Conservation (phyloP, 1,140 invertebrate genomes). For the Scylla paramamosain region DNA sequence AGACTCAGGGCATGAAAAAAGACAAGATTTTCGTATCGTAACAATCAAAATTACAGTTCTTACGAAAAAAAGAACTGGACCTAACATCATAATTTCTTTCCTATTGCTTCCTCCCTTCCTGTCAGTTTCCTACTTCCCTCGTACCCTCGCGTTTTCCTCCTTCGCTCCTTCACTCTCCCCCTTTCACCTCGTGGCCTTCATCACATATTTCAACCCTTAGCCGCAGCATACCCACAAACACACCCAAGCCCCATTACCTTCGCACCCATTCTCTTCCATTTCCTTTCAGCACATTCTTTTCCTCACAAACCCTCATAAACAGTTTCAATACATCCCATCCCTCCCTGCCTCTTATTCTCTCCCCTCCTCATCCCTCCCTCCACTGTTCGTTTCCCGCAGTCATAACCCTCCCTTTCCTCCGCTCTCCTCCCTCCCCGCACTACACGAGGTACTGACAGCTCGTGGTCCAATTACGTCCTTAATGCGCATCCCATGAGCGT, state of each 20-base stretch:
- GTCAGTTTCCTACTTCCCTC: not conserved
- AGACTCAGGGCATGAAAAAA: no score
- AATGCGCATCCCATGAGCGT: slow-evolving; percentile 29
- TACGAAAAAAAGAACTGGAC: no score
- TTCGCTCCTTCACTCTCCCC: not conserved
- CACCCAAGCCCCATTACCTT: not conserved
- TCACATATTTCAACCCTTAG: not conserved
- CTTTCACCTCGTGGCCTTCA: not conserved
- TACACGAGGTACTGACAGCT: not conserved
- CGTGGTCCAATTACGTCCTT: not conserved
- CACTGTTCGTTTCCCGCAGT: not conserved
- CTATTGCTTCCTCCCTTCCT: not conserved
- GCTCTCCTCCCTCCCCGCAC: not conserved
- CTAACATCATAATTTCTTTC: no score
- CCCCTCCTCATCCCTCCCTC: not conserved
- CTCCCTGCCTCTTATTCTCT: not conserved
- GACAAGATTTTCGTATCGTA: no score
- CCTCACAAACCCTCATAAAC: slow-evolving; percentile 13
- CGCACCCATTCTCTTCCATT: slow-evolving; percentile 19
- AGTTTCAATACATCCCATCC: not conserved
- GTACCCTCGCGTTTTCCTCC: not conserved
- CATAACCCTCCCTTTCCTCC: not conserved
- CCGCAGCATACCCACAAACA: not conserved
- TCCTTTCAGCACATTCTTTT: slow-evolving; percentile 14
- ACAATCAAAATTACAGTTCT: no score